Conservation (phyloP, 53 echinoderm and acorn worm species). For the Arbacia lixula region DNA sequence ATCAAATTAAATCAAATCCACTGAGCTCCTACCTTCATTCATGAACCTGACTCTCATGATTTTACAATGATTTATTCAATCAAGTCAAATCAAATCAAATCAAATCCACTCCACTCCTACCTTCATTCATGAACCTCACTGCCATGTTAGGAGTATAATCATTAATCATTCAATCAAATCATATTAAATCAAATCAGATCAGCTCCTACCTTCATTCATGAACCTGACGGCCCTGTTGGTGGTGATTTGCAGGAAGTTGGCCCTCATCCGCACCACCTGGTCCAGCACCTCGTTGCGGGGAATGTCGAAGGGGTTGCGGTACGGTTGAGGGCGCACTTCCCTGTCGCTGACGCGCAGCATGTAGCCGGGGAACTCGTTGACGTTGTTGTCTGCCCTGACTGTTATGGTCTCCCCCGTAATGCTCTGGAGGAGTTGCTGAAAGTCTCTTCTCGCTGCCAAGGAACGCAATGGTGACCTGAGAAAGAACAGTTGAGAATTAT, state of each 20-base stretch:
- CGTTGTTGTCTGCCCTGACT: slow-evolving; percentile 83
- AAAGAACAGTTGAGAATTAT: background rate
- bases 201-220: slow-evolving; percentile 95
- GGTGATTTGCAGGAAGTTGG: slow-evolving; percentile 90
- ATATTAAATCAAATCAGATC: too few species aligned
- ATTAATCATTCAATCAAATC: too few species aligned
- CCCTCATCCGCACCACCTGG: slow-evolving; percentile 91
- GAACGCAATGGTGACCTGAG: slow-evolving; percentile 94
- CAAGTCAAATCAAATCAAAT: too few species aligned
- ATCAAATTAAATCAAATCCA: too few species aligned
- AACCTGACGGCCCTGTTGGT: slow-evolving; percentile 78
- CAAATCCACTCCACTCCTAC: too few species aligned
- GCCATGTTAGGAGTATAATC: slow-evolving; percentile 75
- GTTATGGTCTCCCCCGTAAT: slow-evolving; percentile 97
- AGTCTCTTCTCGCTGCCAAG: slow-evolving; percentile 87
- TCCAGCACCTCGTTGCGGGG: slow-evolving; percentile 92
- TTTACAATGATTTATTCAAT: too few species aligned
- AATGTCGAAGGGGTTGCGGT: slow-evolving; percentile 97
- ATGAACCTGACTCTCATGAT: slow-evolving; percentile 78
- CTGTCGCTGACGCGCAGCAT: slow-evolving; percentile 74
- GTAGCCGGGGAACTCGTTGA: slow-evolving; percentile 88
- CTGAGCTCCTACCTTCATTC: slow-evolving; percentile 96
- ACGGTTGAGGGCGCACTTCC: slow-evolving; percentile 83
- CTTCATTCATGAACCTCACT: slow-evolving; percentile 93
- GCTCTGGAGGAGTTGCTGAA: slow-evolving; percentile 91